A percentile compares a stretch with the other conserved stretches of the same genome.
Conservation (phyloP, 2,888 invertebrate genomes). For the Reticulitermes lucifugus region DNA sequence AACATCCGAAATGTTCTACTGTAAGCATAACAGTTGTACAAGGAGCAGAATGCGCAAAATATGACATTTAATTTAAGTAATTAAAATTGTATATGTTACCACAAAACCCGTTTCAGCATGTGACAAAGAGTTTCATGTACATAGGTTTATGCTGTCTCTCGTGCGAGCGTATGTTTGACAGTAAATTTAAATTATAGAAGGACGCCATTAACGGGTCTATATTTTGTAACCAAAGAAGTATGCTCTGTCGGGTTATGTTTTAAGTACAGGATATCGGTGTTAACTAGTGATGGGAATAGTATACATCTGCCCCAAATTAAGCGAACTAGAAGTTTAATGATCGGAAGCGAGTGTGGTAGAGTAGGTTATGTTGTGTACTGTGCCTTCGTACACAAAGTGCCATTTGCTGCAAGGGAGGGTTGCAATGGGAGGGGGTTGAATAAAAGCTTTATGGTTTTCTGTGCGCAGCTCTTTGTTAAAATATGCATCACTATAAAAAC, state of each 20-base stretch:
- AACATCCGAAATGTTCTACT: too few relatives aligned
- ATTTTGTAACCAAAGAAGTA: too few relatives aligned
- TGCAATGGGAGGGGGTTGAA: not conserved
- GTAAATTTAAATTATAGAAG: too few relatives aligned
- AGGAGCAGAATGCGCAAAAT: too few relatives aligned
- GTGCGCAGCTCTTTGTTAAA: conserved; percentile 18
- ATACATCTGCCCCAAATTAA: not conserved
- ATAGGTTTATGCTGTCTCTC: too few relatives aligned
- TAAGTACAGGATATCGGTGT: not conserved
- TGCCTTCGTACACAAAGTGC: not conserved
- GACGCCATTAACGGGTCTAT: too few relatives aligned
- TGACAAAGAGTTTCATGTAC: too few relatives aligned
- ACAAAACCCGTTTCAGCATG: too few relatives aligned
- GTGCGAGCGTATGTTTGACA: too few relatives aligned
- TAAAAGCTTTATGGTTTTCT: not conserved
- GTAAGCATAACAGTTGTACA: too few relatives aligned
- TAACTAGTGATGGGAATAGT: not conserved
- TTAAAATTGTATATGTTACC: too few relatives aligned
- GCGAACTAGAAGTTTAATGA: conserved; percentile 14
- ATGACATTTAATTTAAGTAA: too few relatives aligned
- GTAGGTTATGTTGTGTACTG: not conserved
- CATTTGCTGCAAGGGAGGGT: not conserved
- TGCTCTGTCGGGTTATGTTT: not conserved
- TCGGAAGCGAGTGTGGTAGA: not conserved
- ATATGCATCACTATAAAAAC: conserved; percentile 17